phyloP scores from a whole-genome alignment of 2,888 invertebrate species.

The Heliconius aoede region DNA sequence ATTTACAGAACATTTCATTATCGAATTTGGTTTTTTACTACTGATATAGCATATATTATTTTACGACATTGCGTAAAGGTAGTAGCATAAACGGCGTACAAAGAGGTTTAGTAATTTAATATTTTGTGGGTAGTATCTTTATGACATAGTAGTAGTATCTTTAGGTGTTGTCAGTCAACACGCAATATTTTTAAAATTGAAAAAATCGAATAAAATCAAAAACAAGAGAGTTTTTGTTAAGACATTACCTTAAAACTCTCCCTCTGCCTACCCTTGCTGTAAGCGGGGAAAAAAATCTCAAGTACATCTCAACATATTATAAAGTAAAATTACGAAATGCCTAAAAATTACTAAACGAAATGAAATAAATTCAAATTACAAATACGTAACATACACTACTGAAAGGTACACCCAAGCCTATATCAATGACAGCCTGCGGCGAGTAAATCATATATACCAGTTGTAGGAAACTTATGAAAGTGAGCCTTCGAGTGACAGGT shows the following conservation, averaged over 20 bases:
- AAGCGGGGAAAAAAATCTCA: not conserved
- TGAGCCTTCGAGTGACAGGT: conserved; percentile 20
- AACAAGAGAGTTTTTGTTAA: not conserved
- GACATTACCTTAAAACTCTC: not conserved
- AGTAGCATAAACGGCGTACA: no score
- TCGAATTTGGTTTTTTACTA: no score
- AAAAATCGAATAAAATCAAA: not conserved
- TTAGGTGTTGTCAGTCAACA: not conserved
- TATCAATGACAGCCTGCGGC: conserved; percentile 13
- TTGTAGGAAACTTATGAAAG: conserved; percentile 22
- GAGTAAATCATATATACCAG: not conserved
- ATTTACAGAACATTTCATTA: no score
- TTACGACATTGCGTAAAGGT: no score
- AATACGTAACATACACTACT: not conserved
- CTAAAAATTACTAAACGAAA: no score
- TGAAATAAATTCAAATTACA: not conserved
- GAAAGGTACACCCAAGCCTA: not conserved
- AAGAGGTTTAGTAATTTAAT: not conserved
- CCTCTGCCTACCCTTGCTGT: not conserved
- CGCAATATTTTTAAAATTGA: not conserved
- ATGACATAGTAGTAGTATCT: no score
- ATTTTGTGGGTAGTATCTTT: conserved; percentile 14
- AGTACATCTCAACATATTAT: no score
- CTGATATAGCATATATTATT: no score
- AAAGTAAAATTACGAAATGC: no score